phyloP scores from a whole-genome alignment of 2,888 invertebrate species.

The Idaea straminata region DNA sequence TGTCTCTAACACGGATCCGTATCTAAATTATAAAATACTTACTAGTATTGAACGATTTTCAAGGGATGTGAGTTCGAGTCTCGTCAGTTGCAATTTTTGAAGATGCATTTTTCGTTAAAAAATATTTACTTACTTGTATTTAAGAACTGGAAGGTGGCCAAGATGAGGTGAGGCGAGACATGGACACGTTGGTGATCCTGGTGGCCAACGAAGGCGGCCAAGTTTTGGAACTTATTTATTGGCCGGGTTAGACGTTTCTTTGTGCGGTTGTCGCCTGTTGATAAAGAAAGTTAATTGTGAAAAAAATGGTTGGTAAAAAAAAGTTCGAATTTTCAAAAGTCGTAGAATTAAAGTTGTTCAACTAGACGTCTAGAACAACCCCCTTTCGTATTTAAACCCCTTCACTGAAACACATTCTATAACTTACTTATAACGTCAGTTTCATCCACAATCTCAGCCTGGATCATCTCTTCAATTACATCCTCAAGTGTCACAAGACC shows the following conservation, averaged over 20 bases:
- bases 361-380: too few relatives aligned
- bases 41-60: too few relatives aligned
- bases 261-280: conserved; percentile 91
- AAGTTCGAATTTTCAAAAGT: too few relatives aligned
- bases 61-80: too few relatives aligned
- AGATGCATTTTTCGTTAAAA: too few relatives aligned
- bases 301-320: too few relatives aligned
- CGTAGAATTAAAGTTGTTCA: too few relatives aligned
- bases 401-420: conserved; percentile 29
- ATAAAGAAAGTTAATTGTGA: background rate
- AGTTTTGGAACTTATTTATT: conserved; percentile 88
- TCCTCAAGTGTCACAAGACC: conserved; percentile 98
- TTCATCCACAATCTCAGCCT: conserved; percentile 99
- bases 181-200: conserved; percentile 89
- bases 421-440: conserved; percentile 95
- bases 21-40: too few relatives aligned
- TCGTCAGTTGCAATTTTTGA: too few relatives aligned
- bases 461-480: conserved; percentile 99
- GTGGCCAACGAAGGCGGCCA: conserved; percentile 92
- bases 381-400: too few relatives aligned
- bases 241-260: conserved; percentile 88
- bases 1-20: too few relatives aligned
- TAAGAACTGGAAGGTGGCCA: conserved; percentile 97
- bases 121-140: conserved; percentile 87
- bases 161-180: conserved; percentile 94